These are phyloP conservation scores for Entomobrya multifasciata DNA, from an alignment of 2,888 invertebrate species.

Conservation along the genomic window DNA sequence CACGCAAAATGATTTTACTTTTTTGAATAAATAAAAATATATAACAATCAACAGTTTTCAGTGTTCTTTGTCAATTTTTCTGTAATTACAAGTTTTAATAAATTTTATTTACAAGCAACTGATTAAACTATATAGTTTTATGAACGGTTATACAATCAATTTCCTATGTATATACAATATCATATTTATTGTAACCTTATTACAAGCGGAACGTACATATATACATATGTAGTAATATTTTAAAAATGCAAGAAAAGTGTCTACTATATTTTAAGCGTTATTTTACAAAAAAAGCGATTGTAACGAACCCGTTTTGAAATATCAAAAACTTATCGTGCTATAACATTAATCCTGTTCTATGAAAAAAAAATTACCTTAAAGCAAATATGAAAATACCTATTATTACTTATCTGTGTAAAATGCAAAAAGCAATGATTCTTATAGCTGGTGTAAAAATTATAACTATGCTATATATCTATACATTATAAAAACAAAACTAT, in stretches of 20 bases:
- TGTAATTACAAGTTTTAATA: constrained; percentile 6
- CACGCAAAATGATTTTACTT: constrained; percentile 35
- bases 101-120: background rate
- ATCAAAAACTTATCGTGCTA: constrained; percentile 43
- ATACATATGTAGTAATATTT: constrained; percentile 11
- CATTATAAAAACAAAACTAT: constrained; percentile 29
- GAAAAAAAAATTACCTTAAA: constrained; percentile 26
- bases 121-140: background rate
- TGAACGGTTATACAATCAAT: constrained; percentile 5
- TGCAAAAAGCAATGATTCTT: constrained; percentile 7
- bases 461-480: background rate
- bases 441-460: constrained; percentile 27
- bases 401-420: constrained; percentile 12
- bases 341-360: constrained; percentile 38
- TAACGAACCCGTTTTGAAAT: constrained; percentile 32
- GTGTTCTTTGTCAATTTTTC: background rate
- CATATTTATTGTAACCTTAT: constrained; percentile 31
- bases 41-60: constrained; percentile 17
- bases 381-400: background rate
- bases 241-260: constrained; percentile 19
- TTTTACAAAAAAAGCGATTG: constrained; percentile 25
- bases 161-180: constrained; percentile 8
- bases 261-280: constrained; percentile 42
- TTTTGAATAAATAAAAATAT: constrained; percentile 12
- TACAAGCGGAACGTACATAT: constrained; percentile 20